phyloP scores from a whole-genome alignment of 2,888 invertebrate genomes.

The Melangyna quadrimaculata region DNA sequence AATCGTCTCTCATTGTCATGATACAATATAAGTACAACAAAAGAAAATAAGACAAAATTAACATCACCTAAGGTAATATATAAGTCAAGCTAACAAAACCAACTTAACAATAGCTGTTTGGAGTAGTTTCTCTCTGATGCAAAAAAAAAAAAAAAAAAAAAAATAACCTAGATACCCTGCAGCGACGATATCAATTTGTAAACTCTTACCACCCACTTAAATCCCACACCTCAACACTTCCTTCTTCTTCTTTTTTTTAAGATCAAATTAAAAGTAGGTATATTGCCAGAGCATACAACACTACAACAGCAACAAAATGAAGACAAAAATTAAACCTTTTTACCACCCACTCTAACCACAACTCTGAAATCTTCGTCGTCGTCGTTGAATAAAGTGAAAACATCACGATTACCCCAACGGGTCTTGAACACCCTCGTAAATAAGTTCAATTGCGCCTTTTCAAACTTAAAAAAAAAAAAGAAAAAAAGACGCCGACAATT shows the following conservation, averaged over 20 bases:
- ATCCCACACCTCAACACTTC: constrained; percentile 36
- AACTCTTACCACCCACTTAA: constrained; percentile 46
- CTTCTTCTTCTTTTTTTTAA: background rate
- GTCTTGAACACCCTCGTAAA: constrained; percentile 53
- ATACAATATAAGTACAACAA: background rate
- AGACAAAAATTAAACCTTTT: constrained; percentile 22
- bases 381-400: constrained; percentile 42
- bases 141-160: no score
- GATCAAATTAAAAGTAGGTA: constrained; percentile 26
- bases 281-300: background rate
- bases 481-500: constrained; percentile 25
- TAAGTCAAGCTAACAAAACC: background rate
- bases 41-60: background rate
- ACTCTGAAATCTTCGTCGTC: background rate
- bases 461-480: background rate
- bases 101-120: background rate
- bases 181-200: constrained; percentile 37
- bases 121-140: constrained; percentile 26
- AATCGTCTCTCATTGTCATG: constrained; percentile 8
- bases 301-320: background rate
- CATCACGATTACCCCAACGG: constrained; percentile 43
- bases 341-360: constrained; percentile 24
- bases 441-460: constrained; percentile 29
- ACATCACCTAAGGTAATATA: background rate
- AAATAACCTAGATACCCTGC: constrained; percentile 31